Evolutionary conservation across 2,113 vertebrate species (phyloP).

Genomic region (Fulmarus glacialis): DNA sequence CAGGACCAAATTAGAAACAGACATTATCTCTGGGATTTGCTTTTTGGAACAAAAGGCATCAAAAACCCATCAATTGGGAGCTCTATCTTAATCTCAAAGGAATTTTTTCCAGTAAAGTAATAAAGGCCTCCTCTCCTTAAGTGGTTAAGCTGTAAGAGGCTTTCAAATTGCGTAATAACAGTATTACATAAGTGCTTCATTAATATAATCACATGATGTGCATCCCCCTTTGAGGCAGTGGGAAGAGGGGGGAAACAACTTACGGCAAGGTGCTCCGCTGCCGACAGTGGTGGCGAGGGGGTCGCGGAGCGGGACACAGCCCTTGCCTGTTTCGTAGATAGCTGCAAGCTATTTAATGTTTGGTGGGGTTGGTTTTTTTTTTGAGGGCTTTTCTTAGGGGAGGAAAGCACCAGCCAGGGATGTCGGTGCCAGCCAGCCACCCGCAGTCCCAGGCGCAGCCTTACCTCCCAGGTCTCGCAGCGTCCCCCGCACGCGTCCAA

Average conservation of each 20-base stretch:
- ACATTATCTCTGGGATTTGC: background rate
- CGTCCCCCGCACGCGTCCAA: slow-evolving; percentile 97
- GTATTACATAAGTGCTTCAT: slow-evolving; percentile 6
- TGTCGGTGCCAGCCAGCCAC: background rate
- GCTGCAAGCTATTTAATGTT: background rate
- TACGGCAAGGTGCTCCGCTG: rapidly evolving
- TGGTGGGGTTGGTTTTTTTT: too few relatives aligned
- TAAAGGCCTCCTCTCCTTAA: slow-evolving; percentile 4
- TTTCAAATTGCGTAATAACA: slow-evolving; percentile 15
- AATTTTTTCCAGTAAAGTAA: slow-evolving; percentile 7
- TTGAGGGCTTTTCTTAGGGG: background rate
- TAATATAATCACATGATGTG: background rate
- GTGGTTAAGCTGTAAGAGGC: slow-evolving; percentile 23
- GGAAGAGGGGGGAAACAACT: background rate
- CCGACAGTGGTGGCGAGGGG: rapidly evolving
- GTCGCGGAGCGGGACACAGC: rapidly evolving
- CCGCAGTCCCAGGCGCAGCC: rapidly evolving
- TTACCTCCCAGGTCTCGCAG: slow-evolving; percentile 97
- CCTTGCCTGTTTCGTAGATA: background rate
- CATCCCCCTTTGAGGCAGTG: background rate
- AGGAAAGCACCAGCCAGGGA: rapidly evolving
- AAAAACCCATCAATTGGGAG: background rate
- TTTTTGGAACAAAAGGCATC: background rate
- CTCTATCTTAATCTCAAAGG: slow-evolving; percentile 30
- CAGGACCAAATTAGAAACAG: background rate